Evolutionary conservation across 2,797 vertebrate genomes (phyloP).

Genomic region (Tragelaphus oryx): DNA sequence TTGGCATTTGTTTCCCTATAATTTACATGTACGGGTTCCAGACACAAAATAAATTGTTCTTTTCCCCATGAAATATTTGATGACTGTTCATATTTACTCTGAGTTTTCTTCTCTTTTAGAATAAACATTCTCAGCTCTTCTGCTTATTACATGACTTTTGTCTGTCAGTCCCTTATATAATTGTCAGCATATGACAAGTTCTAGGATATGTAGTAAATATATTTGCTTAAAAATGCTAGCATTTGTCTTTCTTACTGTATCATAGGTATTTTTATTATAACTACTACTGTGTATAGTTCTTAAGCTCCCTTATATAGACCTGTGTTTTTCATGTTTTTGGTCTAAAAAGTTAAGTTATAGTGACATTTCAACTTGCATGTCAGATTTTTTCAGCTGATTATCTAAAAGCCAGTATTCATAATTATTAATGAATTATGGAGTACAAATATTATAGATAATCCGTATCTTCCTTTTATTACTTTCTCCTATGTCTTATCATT

Average conservation of each 20-base stretch:
- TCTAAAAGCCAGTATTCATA: constrained; percentile 18
- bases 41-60: neutral
- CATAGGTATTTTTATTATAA: constrained; percentile 7
- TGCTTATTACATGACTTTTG: neutral
- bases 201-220: neutral
- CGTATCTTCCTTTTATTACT: neutral
- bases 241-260: neutral
- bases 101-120: constrained; percentile 11
- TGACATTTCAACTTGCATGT: neutral
- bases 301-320: neutral
- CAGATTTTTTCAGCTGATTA: constrained; percentile 1
- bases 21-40: neutral
- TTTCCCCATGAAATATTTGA: constrained; percentile 20
- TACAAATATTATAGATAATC: neutral
- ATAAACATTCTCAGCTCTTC: constrained; percentile 14
- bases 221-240: neutral
- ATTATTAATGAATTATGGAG: neutral
- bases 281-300: neutral
- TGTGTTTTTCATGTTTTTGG: constrained; percentile 14
- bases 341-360: neutral
- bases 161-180: neutral
- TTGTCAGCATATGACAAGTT: neutral
- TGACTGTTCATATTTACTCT: neutral
- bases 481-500: neutral
- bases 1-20: neutral